A percentile compares a stretch with the other conserved stretches of the same genome.
Evolutionary conservation across 2,797 vertebrate genomes (phyloP).

Genomic region (Acipenser transmontanus): DNA sequence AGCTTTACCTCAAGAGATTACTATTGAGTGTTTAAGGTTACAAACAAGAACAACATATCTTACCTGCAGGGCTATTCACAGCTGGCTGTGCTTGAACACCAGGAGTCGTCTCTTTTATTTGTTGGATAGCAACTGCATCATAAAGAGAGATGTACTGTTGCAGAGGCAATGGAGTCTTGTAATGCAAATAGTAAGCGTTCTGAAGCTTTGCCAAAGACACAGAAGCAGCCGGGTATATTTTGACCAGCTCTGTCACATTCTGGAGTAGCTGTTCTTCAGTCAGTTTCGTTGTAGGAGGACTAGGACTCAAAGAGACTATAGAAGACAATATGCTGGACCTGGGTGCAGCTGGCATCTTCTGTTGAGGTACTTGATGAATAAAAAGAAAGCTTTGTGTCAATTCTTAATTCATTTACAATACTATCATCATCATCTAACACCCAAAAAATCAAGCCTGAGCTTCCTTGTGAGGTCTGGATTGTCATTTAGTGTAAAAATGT

Average conservation of each 20-base stretch:
- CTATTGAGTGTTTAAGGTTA: background rate
- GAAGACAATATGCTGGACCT: background rate
- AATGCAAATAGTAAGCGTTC: constrained; percentile 30
- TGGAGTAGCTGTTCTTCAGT: constrained; percentile 40
- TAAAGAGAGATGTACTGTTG: constrained; percentile 47
- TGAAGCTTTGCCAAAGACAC: constrained; percentile 41
- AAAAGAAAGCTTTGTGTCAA: too few relatives aligned
- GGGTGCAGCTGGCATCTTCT: background rate
- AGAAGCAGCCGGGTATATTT: constrained; percentile 20
- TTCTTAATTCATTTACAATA: too few relatives aligned
- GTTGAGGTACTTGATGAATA: too few relatives aligned
- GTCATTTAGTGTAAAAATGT: too few relatives aligned
- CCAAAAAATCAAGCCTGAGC: too few relatives aligned
- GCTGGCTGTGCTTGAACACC: background rate
- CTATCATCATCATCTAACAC: too few relatives aligned
- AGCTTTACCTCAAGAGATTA: too few relatives aligned
- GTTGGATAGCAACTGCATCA: constrained; percentile 13
- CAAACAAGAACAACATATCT: constrained; percentile 1
- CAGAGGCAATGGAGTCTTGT: constrained; percentile 37
- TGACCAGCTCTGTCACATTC: constrained; percentile 45
- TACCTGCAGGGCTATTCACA: constrained; percentile 31
- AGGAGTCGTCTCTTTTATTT: background rate
- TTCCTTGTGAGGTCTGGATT: too few relatives aligned
- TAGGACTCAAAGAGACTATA: background rate
- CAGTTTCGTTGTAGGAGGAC: constrained; percentile 22